Evolutionary conservation across 2,797 vertebrate genomes (phyloP).

Genomic region (Chelonia mydas): DNA sequence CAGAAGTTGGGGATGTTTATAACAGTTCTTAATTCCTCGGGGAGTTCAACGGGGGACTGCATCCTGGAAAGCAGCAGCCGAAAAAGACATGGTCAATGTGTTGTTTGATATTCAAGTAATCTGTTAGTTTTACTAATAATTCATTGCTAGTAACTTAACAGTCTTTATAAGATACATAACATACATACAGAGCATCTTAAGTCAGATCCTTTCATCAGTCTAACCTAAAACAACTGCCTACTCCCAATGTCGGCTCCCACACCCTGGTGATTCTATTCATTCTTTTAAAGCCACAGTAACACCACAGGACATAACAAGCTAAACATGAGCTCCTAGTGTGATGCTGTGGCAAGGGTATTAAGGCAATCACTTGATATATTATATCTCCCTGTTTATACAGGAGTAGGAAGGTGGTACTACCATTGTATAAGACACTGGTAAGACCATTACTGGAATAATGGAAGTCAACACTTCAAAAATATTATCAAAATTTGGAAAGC

Average conservation of each 20-base stretch:
- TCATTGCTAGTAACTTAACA: neutral
- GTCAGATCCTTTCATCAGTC: neutral
- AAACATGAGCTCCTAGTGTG: too few relatives aligned
- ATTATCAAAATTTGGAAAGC: neutral
- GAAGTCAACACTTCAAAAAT: neutral
- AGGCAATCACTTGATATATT: too few relatives aligned
- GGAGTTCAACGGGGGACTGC: neutral
- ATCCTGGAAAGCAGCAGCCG: neutral
- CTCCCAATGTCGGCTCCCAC: neutral
- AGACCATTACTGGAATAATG: neutral
- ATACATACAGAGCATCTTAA: neutral
- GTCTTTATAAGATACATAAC: neutral
- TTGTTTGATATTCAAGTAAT: neutral
- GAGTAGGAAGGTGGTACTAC: neutral
- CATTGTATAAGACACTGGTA: neutral
- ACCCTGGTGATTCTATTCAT: neutral
- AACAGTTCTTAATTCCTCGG: neutral
- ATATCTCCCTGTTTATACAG: neutral
- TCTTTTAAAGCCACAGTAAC: neutral
- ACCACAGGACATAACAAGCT: neutral
- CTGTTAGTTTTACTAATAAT: neutral
- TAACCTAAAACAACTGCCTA: neutral
- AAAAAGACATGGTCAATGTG: neutral
- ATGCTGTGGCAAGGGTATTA: too few relatives aligned
- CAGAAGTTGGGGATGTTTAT: neutral